Evolutionary conservation across 2,113 vertebrate genomes (phyloP).

Genomic region (Sturnira hondurensis): DNA sequence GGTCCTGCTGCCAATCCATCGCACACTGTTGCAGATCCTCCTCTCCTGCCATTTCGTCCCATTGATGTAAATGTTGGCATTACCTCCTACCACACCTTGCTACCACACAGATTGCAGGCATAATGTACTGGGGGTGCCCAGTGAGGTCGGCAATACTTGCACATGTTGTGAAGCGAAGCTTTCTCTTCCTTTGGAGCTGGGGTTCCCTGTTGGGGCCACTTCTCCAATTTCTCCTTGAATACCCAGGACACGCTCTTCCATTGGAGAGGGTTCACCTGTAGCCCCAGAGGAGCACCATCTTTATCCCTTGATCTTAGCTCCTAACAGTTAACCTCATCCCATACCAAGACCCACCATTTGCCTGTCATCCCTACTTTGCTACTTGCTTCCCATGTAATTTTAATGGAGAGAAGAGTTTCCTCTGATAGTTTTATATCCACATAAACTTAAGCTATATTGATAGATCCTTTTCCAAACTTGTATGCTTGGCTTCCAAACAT

Average conservation of each 20-base stretch:
- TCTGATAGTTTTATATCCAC: neutral
- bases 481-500: neutral
- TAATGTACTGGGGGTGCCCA: neutral
- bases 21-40: neutral
- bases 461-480: neutral
- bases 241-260: neutral
- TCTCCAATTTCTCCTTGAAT: neutral
- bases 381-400: neutral
- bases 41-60: neutral
- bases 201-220: neutral
- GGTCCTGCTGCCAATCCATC: neutral
- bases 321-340: neutral
- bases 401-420: neutral
- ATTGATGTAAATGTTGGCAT: neutral
- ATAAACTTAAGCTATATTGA: neutral
- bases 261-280: neutral
- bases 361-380: neutral
- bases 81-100: neutral
- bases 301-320: neutral
- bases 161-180: neutral
- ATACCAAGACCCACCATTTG: neutral
- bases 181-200: neutral
- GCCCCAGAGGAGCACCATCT: neutral
- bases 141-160: neutral
- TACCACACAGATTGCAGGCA: neutral